Evolutionary conservation across 2,888 invertebrate species (phyloP).

Genomic region (Theretra japonica): DNA sequence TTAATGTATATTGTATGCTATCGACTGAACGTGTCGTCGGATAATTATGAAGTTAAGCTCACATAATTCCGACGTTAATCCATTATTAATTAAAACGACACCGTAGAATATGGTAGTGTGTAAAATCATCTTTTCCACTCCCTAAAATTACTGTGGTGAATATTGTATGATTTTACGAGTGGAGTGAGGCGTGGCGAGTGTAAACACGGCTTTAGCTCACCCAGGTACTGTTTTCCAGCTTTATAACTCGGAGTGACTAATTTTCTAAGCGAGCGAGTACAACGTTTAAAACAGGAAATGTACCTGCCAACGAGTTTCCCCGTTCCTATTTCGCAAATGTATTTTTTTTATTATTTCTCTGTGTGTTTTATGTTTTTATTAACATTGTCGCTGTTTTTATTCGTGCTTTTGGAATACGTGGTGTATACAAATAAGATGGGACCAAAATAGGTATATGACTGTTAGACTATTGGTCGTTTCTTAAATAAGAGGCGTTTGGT

Average conservation of each 20-base stretch:
- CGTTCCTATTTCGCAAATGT: not conserved
- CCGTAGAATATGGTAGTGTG: not conserved
- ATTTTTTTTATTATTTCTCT: not conserved
- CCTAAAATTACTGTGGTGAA: constrained; percentile 9
- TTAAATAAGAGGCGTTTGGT: too few relatives aligned
- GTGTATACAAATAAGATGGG: too few relatives aligned
- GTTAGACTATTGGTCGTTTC: too few relatives aligned
- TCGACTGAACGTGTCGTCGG: too few relatives aligned
- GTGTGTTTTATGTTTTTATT: not conserved
- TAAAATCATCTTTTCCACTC: not conserved
- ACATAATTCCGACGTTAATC: not conserved
- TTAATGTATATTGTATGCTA: too few relatives aligned
- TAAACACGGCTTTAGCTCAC: constrained; percentile 5
- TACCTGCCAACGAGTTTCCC: not conserved
- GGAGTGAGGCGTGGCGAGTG: not conserved
- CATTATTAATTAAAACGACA: not conserved
- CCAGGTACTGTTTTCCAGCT: constrained; percentile 1
- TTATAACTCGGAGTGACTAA: constrained; percentile 7
- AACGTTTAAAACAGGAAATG: constrained; percentile 13
- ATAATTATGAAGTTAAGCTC: not conserved
- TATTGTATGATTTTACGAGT: constrained; percentile 5
- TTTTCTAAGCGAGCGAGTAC: constrained; percentile 20
- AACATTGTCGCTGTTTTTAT: not conserved
- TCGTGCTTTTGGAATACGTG: not conserved
- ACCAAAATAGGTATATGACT: too few relatives aligned